A percentile compares a stretch with the other conserved stretches of the same genome.
These are phyloP conservation scores for Tauraco erythrolophus DNA, from an alignment of 2,113 vertebrate genomes.

Conservation along the genomic window DNA sequence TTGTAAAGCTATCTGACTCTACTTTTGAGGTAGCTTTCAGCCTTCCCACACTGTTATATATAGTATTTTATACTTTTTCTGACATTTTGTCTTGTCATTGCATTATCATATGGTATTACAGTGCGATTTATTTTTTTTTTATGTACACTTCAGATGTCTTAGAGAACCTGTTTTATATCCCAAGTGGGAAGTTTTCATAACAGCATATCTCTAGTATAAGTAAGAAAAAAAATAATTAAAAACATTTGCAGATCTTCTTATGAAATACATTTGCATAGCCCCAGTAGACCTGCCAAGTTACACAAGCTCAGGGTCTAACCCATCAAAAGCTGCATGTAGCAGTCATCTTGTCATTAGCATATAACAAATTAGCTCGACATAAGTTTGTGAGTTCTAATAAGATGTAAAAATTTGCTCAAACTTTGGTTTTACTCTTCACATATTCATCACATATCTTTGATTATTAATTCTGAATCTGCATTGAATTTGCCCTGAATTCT, in stretches of 20 bases:
- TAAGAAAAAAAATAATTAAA: neutral
- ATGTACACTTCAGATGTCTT: neutral
- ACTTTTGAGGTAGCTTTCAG: neutral
- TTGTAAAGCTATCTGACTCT: neutral
- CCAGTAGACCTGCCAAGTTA: neutral
- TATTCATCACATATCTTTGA: neutral
- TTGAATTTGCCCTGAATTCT: neutral
- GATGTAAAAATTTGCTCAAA: neutral
- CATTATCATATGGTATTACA: neutral
- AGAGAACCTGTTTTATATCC: neutral
- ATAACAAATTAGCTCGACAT: neutral
- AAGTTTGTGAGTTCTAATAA: neutral
- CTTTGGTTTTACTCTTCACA: neutral
- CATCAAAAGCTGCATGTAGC: neutral
- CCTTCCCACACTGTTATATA: neutral
- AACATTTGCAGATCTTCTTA: neutral
- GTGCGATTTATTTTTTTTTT: neutral
- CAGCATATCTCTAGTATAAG: neutral
- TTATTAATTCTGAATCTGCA: neutral
- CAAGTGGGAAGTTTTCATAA: constrained; percentile 8
- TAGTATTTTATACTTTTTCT: neutral
- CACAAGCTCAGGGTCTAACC: neutral
- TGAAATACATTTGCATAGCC: neutral
- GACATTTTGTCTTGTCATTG: neutral
- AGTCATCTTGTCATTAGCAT: neutral